A percentile compares a stretch with the other conserved stretches of the same genome.
Conservation (phyloP, 2,113 vertebrate species). For the Pseudorasbora parva region DNA sequence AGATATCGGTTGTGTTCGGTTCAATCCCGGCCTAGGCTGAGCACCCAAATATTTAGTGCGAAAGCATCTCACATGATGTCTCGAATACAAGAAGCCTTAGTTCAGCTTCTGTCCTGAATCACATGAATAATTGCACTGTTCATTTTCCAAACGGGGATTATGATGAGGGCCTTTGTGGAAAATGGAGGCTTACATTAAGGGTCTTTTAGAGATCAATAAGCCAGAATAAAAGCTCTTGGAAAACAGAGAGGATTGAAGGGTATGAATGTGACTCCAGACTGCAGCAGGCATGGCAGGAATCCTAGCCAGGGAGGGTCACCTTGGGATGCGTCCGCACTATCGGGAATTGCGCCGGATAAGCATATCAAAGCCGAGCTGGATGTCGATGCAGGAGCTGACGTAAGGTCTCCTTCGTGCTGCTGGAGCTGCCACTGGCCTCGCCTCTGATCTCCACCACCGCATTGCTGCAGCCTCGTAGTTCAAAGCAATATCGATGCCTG, state of each 20-base stretch:
- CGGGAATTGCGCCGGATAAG: constrained; percentile 43
- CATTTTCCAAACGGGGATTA: constrained; percentile 61
- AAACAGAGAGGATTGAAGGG: constrained; percentile 53
- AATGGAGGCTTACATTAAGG: constrained; percentile 60
- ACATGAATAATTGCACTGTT: constrained; percentile 60
- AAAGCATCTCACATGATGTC: constrained; percentile 29
- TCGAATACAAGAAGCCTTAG: constrained; percentile 17
- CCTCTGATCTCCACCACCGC: constrained; percentile 36
- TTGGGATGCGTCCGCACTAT: constrained; percentile 37
- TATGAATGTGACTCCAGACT: constrained; percentile 45
- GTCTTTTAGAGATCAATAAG: constrained; percentile 60
- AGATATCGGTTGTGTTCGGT: not conserved
- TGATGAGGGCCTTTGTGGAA: constrained; percentile 57
- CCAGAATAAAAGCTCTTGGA: constrained; percentile 54
- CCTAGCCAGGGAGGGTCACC: constrained; percentile 48
- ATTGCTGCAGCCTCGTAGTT: constrained; percentile 35
- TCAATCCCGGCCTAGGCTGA: not conserved
- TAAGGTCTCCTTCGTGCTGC: constrained; percentile 38
- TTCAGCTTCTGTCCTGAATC: constrained; percentile 43
- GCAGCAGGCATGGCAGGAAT: constrained; percentile 37
- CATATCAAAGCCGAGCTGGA: constrained; percentile 49
- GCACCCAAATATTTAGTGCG: constrained; percentile 21
- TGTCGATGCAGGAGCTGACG: constrained; percentile 46
- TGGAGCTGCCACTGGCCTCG: constrained; percentile 44
- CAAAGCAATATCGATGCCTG: constrained; percentile 52